phyloP scores from a whole-genome alignment of 2,113 vertebrate species.

The Macaca nemestrina region DNA sequence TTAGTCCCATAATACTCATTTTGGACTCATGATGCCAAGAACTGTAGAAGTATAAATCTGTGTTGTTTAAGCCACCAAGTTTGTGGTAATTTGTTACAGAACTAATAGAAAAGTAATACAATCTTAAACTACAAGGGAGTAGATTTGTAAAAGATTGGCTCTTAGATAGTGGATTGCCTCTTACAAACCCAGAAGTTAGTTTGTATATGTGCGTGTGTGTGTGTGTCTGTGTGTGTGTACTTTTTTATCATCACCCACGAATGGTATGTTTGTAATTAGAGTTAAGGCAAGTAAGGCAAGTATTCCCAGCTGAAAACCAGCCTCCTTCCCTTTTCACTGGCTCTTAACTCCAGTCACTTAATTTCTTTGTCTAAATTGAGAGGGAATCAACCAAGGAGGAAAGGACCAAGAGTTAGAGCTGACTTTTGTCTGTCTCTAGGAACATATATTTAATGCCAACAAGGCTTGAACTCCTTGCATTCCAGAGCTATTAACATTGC shows the following conservation, averaged over 20 bases:
- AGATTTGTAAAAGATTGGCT: neutral
- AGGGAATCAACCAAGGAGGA: neutral
- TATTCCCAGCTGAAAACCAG: neutral
- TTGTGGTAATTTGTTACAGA: neutral
- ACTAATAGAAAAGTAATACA: neutral
- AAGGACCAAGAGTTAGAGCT: neutral
- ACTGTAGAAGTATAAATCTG: neutral
- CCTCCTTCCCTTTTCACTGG: neutral
- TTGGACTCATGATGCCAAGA: neutral
- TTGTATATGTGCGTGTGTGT: neutral
- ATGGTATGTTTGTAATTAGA: neutral
- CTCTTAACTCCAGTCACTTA: neutral
- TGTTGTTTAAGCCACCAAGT: neutral
- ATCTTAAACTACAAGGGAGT: slow-evolving; percentile 2
- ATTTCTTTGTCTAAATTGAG: neutral
- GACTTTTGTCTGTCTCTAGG: neutral
- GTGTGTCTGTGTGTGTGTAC: neutral
- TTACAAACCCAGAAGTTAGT: neutral
- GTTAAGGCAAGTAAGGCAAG: neutral
- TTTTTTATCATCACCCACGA: neutral
- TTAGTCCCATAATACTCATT: neutral
- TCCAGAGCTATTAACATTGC: neutral
- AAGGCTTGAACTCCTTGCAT: neutral
- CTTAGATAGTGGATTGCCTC: neutral
- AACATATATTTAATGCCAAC: neutral